These are phyloP conservation scores for Pica pica DNA, from an alignment of 2,113 vertebrate genomes.

Conservation along the genomic window DNA sequence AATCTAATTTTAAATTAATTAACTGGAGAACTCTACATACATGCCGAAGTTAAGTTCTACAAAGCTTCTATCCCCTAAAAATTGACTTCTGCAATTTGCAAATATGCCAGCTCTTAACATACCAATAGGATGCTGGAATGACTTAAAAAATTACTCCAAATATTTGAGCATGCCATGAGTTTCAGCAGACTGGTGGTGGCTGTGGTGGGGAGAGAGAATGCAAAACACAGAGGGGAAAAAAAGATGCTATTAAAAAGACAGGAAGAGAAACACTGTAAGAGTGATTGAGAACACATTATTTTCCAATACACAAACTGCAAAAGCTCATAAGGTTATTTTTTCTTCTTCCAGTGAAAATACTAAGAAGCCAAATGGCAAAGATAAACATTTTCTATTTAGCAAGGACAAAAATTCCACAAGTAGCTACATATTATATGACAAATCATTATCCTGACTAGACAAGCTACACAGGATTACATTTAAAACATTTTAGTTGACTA, in stretches of 20 bases:
- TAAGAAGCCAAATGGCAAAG: not conserved
- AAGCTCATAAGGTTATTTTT: not conserved
- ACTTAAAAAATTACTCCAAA: not conserved
- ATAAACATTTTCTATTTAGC: not conserved
- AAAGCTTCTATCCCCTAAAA: not conserved
- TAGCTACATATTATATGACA: not conserved
- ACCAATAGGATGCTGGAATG: not conserved
- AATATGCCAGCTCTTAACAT: not conserved
- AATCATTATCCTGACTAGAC: not conserved
- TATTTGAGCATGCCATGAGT: not conserved
- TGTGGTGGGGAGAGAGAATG: not conserved
- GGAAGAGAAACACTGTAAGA: not conserved
- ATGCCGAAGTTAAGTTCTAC: not conserved
- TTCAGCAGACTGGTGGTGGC: not conserved
- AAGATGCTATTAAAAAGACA: not conserved
- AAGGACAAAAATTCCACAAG: not conserved
- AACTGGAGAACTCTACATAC: not conserved
- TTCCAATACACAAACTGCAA: slow-evolving; percentile 14
- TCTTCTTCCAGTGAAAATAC: not conserved
- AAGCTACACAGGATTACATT: not conserved
- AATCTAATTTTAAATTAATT: slow-evolving; percentile 10
- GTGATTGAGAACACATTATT: slow-evolving; percentile 26
- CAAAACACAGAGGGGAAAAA: not conserved
- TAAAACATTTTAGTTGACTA: not conserved
- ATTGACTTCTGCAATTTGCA: not conserved